Evolutionary conservation across 2,888 invertebrate species (phyloP), one percentile per base, ranked within the genome.

Genomic region (Dasypolia templi): DNA sequence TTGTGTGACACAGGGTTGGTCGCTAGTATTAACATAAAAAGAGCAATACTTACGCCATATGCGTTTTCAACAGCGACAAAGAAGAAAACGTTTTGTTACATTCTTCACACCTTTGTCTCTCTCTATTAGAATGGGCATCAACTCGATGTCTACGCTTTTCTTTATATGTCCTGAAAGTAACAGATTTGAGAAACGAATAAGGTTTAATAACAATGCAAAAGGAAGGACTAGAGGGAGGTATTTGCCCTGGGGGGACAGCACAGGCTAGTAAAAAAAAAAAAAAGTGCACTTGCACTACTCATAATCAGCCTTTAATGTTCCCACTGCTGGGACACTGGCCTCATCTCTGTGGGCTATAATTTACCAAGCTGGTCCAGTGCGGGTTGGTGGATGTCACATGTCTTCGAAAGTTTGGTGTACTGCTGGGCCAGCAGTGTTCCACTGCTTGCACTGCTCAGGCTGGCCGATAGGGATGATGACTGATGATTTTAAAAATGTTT

Each of bases 131-230:
- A 56, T 74, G 74, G 9, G 42, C 56, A 3, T 22, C 2, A 42
- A 42, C 0, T 42, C 6, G 42, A 49, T 74, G 74, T 75, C 19
- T 49, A 65, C 74, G 65, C 1, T 42, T 26, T 22, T 74, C 75
- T 32, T 56, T 75, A 17, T 32, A 49, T 5, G 75, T 75, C 49
- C 74, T 74, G 65, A 17, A 74, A 74, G 19, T 61, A 72, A 72
- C 9, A 72, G 1, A 74, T 39, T 46, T n/a, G 19, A 29, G 14
- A 72, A 42, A 39, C 17, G 5, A 29, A 39, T 46, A 46, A 55
- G 11, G 26, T 46, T 29, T 29, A 32, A 32, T n/a, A 39, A 59
- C n/a, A 39, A 26, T 7, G 17, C 53, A 29, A 29, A 29, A 55
- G 14, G 2, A 53, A 53, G 53, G 14, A 26, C 12, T n/a, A 14